A percentile compares a stretch with the other conserved stretches of the same genome.
Conservation (phyloP, 2,888 invertebrate species). For the Stenodema calcarata region DNA sequence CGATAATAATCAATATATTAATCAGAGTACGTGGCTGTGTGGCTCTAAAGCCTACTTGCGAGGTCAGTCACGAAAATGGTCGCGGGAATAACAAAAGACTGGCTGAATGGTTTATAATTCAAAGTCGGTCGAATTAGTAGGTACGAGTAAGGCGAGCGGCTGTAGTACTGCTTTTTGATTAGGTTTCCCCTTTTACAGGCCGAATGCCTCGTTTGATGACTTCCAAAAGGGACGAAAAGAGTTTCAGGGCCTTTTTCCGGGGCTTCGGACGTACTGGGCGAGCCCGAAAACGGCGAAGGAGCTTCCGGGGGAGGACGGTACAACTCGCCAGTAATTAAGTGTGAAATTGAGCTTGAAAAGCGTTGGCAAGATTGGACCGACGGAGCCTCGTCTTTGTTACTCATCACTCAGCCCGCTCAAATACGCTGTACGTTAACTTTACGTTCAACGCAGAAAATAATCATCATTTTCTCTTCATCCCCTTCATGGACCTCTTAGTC, state of each 20-base stretch:
- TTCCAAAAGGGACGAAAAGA: not conserved
- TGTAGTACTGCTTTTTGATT: not conserved
- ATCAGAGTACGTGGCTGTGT: too few species aligned
- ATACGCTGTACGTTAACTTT: not conserved
- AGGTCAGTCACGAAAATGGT: too few species aligned
- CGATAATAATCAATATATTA: too few species aligned
- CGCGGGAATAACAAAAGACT: too few species aligned
- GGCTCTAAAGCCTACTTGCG: too few species aligned
- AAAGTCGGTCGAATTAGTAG: too few species aligned
- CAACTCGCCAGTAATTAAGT: constrained; percentile 11
- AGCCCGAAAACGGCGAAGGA: not conserved
- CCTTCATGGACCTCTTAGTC: too few species aligned
- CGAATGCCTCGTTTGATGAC: not conserved
- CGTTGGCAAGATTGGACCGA: constrained; percentile 17
- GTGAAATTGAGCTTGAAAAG: constrained; percentile 29
- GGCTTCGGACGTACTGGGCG: not conserved
- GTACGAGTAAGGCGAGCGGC: too few species aligned
- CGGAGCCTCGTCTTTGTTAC: constrained; percentile 12
- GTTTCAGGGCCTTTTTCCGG: not conserved
- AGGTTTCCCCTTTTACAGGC: not conserved
- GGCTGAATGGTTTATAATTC: too few species aligned
- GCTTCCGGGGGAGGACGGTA: not conserved
- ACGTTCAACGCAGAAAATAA: not conserved
- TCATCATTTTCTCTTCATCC: too few species aligned
- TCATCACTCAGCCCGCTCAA: constrained; percentile 11